Percentiles rank a stretch among this genome's conserved stretches.
These are phyloP conservation scores for Lysiphlebus fabarum DNA, from an alignment of 1,140 invertebrate genomes.

Conservation along the genomic window DNA sequence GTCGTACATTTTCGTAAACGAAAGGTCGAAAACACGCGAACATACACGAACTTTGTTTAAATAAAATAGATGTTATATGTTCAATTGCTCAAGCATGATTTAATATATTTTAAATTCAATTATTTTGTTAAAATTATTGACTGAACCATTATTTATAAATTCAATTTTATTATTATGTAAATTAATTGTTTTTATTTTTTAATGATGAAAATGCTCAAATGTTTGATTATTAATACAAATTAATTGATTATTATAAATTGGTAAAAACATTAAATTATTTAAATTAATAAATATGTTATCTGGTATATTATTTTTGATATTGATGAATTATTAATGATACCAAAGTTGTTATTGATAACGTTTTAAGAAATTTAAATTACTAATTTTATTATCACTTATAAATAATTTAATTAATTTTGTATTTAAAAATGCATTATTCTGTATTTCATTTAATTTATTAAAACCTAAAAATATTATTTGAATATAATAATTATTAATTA, in stretches of 20 bases:
- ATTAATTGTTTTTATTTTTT: conserved; percentile 21
- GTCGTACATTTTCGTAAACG: too few species aligned
- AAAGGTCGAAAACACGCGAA: too few species aligned
- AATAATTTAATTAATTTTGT: conserved; percentile 28
- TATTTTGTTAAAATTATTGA: conserved; percentile 26
- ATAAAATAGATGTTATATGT: too few species aligned
- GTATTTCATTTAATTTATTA: conserved; percentile 32
- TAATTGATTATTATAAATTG: conserved; percentile 31
- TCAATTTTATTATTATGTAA: conserved; percentile 29
- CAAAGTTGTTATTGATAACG: conserved; percentile 29
- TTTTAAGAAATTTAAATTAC: conserved; percentile 26
- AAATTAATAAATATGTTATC: conserved; percentile 24
- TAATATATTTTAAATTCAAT: too few species aligned
- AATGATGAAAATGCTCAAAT: conserved; percentile 29
- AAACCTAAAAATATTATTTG: conserved; percentile 25
- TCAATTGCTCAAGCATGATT: too few species aligned
- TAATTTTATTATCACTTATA: conserved; percentile 28
- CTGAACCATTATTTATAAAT: conserved; percentile 21
- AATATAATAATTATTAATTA: conserved; percentile 34
- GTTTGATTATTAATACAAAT: conserved; percentile 13
- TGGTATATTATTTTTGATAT: conserved; percentile 28
- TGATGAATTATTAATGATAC: conserved; percentile 27
- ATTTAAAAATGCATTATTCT: conserved; percentile 28
- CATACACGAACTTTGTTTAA: too few species aligned
- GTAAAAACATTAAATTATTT: conserved; percentile 24